A percentile compares a stretch with the other conserved stretches of the same genome.
These are phyloP conservation scores for Microplitis mediator DNA, from an alignment of 1,140 invertebrate genomes.

Conservation along the genomic window DNA sequence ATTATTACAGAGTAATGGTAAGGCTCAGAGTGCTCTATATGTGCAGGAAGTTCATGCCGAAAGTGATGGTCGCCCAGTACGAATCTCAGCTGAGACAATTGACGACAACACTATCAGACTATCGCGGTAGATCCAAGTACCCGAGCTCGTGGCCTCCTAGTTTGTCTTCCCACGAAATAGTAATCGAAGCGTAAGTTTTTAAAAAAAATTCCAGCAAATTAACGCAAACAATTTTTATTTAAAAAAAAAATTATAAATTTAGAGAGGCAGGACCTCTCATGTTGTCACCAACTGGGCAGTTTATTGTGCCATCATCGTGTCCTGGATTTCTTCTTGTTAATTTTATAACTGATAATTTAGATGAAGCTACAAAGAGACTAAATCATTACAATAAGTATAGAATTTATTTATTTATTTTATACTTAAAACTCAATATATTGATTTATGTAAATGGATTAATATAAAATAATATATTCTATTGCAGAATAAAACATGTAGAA, in stretches of 20 bases:
- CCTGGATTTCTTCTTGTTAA: slow-evolving; percentile 82
- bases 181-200: slow-evolving; percentile 84
- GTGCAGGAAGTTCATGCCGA: slow-evolving; percentile 87
- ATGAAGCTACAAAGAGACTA: slow-evolving; percentile 73
- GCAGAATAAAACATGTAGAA: slow-evolving; percentile 79
- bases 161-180: slow-evolving; percentile 78
- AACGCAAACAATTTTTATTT: slow-evolving; percentile 29
- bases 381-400: slow-evolving; percentile 78
- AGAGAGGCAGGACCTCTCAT: slow-evolving; percentile 89
- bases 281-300: slow-evolving; percentile 91
- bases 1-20: slow-evolving; percentile 46
- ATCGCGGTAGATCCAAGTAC: slow-evolving; percentile 71
- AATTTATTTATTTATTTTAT: slow-evolving; percentile 21
- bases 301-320: slow-evolving; percentile 88
- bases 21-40: slow-evolving; percentile 59
- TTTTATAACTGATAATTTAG: slow-evolving; percentile 80
- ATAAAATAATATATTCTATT: slow-evolving; percentile 46
- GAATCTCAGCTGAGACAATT: slow-evolving; percentile 81
- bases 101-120: slow-evolving; percentile 83
- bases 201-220: background rate
- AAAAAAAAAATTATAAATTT: slow-evolving; percentile 18
- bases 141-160: slow-evolving; percentile 74
- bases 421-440: background rate
- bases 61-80: slow-evolving; percentile 82
- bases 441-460: slow-evolving; percentile 5